A percentile compares a stretch with the other conserved stretches of the same genome.
Evolutionary conservation across 2,888 invertebrate species (phyloP).

Genomic region (Melanotus villosus): DNA sequence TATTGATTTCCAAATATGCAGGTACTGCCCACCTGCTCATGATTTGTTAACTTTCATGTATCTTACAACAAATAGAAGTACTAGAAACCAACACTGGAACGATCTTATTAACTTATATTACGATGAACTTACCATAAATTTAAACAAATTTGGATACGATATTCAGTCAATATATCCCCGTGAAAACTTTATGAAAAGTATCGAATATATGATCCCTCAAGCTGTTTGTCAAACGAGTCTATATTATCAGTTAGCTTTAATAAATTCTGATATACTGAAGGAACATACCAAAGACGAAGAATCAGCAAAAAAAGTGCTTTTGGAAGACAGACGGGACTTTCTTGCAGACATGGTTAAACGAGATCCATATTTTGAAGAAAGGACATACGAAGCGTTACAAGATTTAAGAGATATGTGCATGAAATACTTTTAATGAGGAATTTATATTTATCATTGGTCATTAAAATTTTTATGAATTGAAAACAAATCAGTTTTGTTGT

Average conservation of each 20-base stretch:
- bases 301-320: slow-evolving; percentile 53
- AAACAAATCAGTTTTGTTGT: too few relatives aligned
- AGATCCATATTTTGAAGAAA: slow-evolving; percentile 34
- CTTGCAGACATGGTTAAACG: slow-evolving; percentile 56
- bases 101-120: slow-evolving; percentile 54
- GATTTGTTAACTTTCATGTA: slow-evolving; percentile 71
- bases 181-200: slow-evolving; percentile 54
- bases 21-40: slow-evolving; percentile 76
- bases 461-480: too few relatives aligned
- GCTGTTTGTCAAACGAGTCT: slow-evolving; percentile 58
- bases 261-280: slow-evolving; percentile 52
- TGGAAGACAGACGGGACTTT: slow-evolving; percentile 58
- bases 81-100: slow-evolving; percentile 57
- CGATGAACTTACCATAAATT: not conserved
- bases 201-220: slow-evolving; percentile 61
- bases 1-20: slow-evolving; percentile 64
- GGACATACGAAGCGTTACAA: slow-evolving; percentile 8
- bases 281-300: slow-evolving; percentile 54
- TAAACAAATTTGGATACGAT: not conserved
- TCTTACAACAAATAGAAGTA: slow-evolving; percentile 58
- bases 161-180: not conserved
- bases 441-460: too few relatives aligned
- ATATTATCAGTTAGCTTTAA: slow-evolving; percentile 60
- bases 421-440: slow-evolving; percentile 20
- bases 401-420: slow-evolving; percentile 14